Evolutionary conservation across 2,113 vertebrate genomes (phyloP), one percentile per base, ranked within the genome.

Genomic region (Hippocampus mohnikei): DNA sequence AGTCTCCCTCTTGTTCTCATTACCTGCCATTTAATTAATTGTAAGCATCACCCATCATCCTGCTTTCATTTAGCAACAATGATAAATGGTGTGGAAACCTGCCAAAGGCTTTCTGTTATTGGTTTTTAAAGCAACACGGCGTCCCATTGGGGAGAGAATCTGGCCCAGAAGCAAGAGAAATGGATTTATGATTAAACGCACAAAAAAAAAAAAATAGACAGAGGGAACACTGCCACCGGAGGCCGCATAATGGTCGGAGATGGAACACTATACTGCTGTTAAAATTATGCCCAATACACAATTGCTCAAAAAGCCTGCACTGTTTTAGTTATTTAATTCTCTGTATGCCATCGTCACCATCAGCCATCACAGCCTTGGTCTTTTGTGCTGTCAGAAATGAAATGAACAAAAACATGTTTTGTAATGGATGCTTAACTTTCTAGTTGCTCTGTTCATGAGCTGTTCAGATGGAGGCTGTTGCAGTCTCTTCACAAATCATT

Each of bases 71-170:
- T 70, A 80, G 81, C 80, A 77, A 67, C 73, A 64, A 73, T 81
- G 86, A 85, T 79, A 81, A 86, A 88, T 86, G 69, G 76, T 80
- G 69, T 82, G 53, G 75, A 80, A 85, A 80, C 66, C 70, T 71
- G 82, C 86, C 86, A 78, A 67, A 59, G 79, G 88, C 81, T 73
- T 71, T 70, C 58, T 44, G 69, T 87, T 84, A 83, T 87, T 84
- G 72, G 68, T 84, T 87, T 89, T 82, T 83, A 81, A 84, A 83
- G 75, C 75, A 84, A 79, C 77, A 77, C 67, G 55, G 83, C 80
- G 77, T 89, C 86, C 81, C 79, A 69, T 75, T 3, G 75, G 81
- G 74, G 59, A 74, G 73, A 23, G 20, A 74, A 79, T 81, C 76
- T 65, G 78, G 83, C 74, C 79, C 77, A 81, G 76, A 81, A 82